These are phyloP conservation scores for Drosophila santomea DNA, from an alignment of 1,140 invertebrate genomes.

Conservation along the genomic window DNA sequence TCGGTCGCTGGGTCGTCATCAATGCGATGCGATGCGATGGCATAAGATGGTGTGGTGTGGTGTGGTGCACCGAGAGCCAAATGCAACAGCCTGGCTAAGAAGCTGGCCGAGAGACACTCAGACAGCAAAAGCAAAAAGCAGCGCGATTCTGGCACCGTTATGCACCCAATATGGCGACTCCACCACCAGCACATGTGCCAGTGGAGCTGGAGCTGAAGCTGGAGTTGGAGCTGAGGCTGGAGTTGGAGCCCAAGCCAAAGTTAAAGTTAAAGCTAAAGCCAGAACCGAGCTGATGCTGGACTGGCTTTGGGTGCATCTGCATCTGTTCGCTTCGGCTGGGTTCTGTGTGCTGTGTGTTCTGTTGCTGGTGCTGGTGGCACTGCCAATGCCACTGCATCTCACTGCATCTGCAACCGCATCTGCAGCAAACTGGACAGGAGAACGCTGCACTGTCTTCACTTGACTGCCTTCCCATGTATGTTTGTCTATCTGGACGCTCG, in stretches of 20 bases:
- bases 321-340: conserved; percentile 32
- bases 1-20: conserved; percentile 82
- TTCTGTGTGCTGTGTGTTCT: not conserved
- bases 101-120: conserved; percentile 45
- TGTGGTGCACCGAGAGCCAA: conserved; percentile 20
- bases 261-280: conserved; percentile 1
- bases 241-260: not conserved
- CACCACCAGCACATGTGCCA: conserved; percentile 12
- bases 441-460: conserved; percentile 66
- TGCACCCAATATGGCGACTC: conserved; percentile 79
- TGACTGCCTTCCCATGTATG: conserved; percentile 68
- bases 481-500: conserved; percentile 60
- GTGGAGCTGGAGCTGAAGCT: not conserved
- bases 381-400: conserved; percentile 4
- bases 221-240: not conserved
- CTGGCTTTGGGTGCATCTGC: conserved; percentile 51
- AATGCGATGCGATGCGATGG: conserved; percentile 56
- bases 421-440: conserved; percentile 65
- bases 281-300: conserved; percentile 9
- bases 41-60: not conserved
- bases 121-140: conserved; percentile 62
- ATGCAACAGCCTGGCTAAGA: conserved; percentile 6
- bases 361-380: not conserved
- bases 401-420: conserved; percentile 56
- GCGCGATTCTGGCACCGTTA: conserved; percentile 82